phyloP scores from a whole-genome alignment of 2,113 vertebrate genomes.

The Aegithalos caudatus region DNA sequence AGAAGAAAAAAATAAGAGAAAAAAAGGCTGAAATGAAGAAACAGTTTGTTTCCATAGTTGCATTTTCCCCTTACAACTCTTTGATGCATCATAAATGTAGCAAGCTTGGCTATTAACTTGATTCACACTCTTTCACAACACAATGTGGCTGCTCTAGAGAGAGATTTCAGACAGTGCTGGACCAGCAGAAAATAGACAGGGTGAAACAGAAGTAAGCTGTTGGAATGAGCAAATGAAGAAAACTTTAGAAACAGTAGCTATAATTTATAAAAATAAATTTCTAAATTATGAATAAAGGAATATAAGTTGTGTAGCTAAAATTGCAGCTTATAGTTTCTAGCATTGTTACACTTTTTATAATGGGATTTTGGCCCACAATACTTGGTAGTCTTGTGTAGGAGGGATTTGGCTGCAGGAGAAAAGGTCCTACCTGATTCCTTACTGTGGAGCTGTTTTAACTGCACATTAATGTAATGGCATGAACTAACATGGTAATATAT shows the following conservation, averaged over 20 bases:
- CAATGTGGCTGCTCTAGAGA: neutral
- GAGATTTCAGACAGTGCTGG: neutral
- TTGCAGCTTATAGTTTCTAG: neutral
- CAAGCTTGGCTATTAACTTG: neutral
- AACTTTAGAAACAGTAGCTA: neutral
- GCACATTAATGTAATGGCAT: neutral
- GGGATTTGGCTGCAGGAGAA: neutral
- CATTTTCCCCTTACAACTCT: neutral
- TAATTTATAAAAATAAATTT: neutral
- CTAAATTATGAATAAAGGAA: neutral
- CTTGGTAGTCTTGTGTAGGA: neutral
- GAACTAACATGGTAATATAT: neutral
- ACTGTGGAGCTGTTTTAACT: neutral
- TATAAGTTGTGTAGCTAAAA: neutral
- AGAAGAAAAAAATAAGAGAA: neutral
- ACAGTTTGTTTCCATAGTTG: neutral
- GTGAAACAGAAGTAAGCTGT: neutral
- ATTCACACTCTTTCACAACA: neutral
- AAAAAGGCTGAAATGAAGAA: neutral
- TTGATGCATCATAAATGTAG: neutral
- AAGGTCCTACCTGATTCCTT: neutral
- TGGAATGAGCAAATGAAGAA: neutral
- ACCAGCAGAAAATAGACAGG: neutral
- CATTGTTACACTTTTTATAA: neutral
- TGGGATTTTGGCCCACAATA: neutral